Base-by-base conservation (phyloP, 2,888 invertebrate species). In the Ichneumoninae sp. region DNA sequence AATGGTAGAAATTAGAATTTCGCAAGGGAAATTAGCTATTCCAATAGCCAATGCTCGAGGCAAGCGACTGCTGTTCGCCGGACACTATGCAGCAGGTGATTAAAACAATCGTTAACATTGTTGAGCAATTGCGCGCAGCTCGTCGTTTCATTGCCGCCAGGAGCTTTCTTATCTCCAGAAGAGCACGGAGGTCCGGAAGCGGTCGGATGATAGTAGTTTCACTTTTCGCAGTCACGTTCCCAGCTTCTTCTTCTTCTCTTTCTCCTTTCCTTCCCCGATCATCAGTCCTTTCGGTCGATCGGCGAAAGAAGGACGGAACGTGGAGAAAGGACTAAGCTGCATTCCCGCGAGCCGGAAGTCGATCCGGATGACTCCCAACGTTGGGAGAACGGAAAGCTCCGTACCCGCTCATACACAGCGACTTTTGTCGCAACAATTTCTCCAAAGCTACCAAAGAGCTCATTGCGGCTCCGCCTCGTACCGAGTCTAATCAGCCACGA, bases 201-300 rank as follows among this genome's bases (percentile, higher is more conserved):
- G 50, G 75, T 47, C 33, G 62, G 71, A 80, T 54, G 50, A 69
- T 78, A 69, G 72, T 80, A 80, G 72, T 84, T 84, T 84, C 84
- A 84, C 76, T 84, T 80, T 80, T 84, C 71, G 72, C 76, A 50
- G 44, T 62, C 79, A 79, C 66, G 81, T 65, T 74, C 78, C 16
- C 40, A 47, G 72, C 62, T 60, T 68, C 62, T 79, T 83, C 44
- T 60, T 75, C 40, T 52, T 19, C 47, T 80, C 82, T 71, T 44
- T 47, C 52, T 66, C 50, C 40, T 26, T 1, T 52, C 57, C 57
- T n/a, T 78, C 65, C 50, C 60, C 22, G 19, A 71, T 57, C 72
- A n/a, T 1, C n/a, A 19, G 22, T 68, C 36, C n/a, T 30, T 44
- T 54, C 30, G 66, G 19, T 66, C 52, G 19, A 33, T 19, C 50